These are phyloP conservation scores for Yoshiicerus persimilis DNA, from an alignment of 1,140 invertebrate species.

Conservation along the genomic window DNA sequence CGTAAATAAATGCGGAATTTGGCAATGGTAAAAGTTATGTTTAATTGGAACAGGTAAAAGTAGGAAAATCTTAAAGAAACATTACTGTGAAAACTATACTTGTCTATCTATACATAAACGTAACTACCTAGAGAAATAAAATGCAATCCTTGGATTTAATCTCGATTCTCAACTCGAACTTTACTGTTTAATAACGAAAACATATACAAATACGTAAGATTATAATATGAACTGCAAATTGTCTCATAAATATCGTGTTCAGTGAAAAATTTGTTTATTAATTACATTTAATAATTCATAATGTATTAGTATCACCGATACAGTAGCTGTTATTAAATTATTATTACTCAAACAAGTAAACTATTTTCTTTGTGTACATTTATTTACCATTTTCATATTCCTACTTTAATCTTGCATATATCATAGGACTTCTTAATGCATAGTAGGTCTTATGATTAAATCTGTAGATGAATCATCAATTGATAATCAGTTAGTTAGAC, in stretches of 20 bases:
- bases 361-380: not conserved
- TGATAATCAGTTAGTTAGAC: no score
- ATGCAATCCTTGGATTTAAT: not conserved
- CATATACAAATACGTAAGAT: not conserved
- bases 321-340: constrained; percentile 21
- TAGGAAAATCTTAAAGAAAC: not conserved
- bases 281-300: not conserved
- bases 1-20: no score
- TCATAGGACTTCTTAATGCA: no score
- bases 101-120: not conserved
- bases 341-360: not conserved
- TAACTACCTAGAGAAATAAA: not conserved
- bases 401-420: no score
- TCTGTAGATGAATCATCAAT: no score
- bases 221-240: not conserved
- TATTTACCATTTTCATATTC: not conserved
- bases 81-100: not conserved
- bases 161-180: not conserved
- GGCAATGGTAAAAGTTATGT: not conserved
- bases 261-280: constrained; percentile 11
- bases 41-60: not conserved
- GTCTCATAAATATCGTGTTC: constrained; percentile 20
- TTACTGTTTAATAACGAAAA: not conserved
- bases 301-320: constrained; percentile 8
- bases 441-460: no score